phyloP scores from a whole-genome alignment of 2,888 invertebrate species.

The Agonopterix alstromeriana region DNA sequence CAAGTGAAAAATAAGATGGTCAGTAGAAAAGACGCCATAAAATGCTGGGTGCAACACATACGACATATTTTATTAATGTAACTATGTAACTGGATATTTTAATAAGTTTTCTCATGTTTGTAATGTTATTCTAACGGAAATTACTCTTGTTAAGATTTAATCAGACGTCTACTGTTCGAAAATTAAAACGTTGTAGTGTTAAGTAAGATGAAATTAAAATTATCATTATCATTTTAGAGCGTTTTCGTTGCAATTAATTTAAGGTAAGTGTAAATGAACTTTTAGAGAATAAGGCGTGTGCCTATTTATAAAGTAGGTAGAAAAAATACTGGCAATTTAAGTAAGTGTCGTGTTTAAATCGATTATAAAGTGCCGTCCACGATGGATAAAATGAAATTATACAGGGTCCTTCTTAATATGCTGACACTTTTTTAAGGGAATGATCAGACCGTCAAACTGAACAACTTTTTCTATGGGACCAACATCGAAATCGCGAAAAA shows the following conservation, averaged over 20 bases:
- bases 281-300: too few relatives aligned
- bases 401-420: too few relatives aligned
- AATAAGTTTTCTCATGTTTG: slow-evolving; percentile 23
- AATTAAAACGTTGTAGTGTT: slow-evolving; percentile 6
- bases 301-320: too few relatives aligned
- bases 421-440: too few relatives aligned
- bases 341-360: too few relatives aligned
- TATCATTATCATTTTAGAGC: background rate
- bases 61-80: slow-evolving; percentile 2
- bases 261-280: too few relatives aligned
- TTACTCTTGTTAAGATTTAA: slow-evolving; percentile 15
- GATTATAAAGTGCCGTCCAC: too few relatives aligned
- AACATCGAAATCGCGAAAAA: too few relatives aligned
- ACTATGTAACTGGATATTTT: slow-evolving; percentile 18
- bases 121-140: slow-evolving; percentile 16
- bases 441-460: too few relatives aligned
- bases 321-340: too few relatives aligned
- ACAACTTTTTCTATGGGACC: too few relatives aligned
- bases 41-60: slow-evolving; percentile 1
- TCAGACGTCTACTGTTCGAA: slow-evolving; percentile 12
- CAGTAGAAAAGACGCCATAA: background rate
- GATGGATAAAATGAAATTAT: too few relatives aligned
- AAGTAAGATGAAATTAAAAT: slow-evolving; percentile 2
- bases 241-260: slow-evolving; percentile 1
- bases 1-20: background rate